Evolutionary conservation across 2,888 invertebrate genomes (phyloP).

Genomic region (Strigamia transsilvanica): DNA sequence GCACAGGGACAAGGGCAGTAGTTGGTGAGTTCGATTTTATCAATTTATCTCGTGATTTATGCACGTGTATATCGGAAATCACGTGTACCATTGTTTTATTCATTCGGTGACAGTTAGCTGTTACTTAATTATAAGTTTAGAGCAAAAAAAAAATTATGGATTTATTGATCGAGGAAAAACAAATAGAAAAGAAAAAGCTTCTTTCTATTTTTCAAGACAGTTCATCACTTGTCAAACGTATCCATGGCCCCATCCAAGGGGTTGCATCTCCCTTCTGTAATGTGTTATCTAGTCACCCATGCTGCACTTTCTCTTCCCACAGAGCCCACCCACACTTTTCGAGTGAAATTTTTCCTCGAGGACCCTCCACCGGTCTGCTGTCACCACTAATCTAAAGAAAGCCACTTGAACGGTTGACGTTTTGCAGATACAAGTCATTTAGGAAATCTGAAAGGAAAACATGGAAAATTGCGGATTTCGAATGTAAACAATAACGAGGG

Average conservation of each 20-base stretch:
- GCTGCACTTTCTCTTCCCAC: background rate
- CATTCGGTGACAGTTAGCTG: too few species aligned
- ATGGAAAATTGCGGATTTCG: background rate
- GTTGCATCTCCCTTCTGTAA: too few species aligned
- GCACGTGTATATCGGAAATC: too few species aligned
- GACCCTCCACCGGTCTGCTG: background rate
- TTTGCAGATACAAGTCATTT: background rate
- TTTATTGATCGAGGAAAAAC: too few species aligned
- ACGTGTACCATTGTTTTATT: too few species aligned
- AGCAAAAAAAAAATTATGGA: too few species aligned
- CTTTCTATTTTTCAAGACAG: too few species aligned
- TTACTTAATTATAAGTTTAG: too few species aligned
- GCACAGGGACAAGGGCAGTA: constrained; percentile 5
- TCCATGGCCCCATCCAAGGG: too few species aligned
- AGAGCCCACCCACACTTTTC: background rate
- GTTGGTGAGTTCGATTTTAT: background rate
- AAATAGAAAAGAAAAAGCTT: too few species aligned
- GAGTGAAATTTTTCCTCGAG: background rate
- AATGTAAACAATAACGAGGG: background rate
- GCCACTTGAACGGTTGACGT: background rate
- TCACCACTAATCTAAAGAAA: background rate
- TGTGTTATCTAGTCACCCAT: background rate
- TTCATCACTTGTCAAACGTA: too few species aligned
- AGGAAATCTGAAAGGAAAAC: background rate
- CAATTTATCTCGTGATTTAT: background rate